Evolutionary conservation across 2,797 vertebrate genomes (phyloP).

Genomic region (Pteronotus mesoamericanus): DNA sequence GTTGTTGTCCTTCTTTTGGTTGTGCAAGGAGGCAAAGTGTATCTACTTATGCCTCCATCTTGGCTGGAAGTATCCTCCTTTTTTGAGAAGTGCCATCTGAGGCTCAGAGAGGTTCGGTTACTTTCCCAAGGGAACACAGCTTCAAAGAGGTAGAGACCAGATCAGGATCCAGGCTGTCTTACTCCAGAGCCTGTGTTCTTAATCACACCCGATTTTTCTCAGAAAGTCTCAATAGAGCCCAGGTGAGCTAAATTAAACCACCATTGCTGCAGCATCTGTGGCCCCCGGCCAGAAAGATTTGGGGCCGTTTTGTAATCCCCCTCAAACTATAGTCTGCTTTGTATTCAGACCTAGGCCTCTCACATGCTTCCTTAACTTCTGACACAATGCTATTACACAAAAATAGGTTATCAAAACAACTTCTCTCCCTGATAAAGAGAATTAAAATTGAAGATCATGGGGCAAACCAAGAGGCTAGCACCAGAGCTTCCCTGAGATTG

Average conservation of each 20-base stretch:
- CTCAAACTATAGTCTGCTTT: background rate
- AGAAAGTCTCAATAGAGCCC: background rate
- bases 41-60: no score
- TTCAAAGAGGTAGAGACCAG: background rate
- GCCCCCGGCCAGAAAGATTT: background rate
- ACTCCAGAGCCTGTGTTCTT: background rate
- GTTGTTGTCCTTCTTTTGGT: no score
- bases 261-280: background rate
- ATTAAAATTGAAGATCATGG: background rate
- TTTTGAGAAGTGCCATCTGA: background rate
- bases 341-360: background rate
- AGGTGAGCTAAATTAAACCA: background rate
- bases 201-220: background rate
- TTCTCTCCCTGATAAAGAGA: background rate
- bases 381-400: background rate
- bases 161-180: background rate
- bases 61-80: no score
- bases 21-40: no score
- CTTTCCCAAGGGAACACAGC: background rate
- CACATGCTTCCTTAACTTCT: background rate
- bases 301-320: background rate
- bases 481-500: background rate
- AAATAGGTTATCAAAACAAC: background rate
- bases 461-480: background rate
- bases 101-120: background rate